Evolutionary conservation across 1,140 invertebrate genomes (phyloP), one percentile per base, ranked within the genome.

Genomic region (Zaprionus vittiger): DNA sequence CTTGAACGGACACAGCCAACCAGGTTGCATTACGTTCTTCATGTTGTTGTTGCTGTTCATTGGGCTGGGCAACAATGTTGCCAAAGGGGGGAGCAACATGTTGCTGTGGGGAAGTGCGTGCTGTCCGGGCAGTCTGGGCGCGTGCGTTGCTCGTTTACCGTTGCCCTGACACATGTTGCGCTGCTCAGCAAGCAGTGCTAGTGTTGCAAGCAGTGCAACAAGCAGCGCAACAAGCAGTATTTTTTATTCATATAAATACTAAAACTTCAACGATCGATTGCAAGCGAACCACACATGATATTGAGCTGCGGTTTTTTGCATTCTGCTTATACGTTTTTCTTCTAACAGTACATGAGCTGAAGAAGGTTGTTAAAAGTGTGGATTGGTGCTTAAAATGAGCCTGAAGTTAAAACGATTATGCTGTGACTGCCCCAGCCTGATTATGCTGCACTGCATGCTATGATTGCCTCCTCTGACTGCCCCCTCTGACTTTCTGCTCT

Each of bases 1-100:
- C 61, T 69, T 74, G 31, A 63, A 55, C 56, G 56, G n/a, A 65
- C 74, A 77, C 78, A 80, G 79, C 79, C 79, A 81, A 81, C 79
- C 79, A 80, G 62, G 56, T 73, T 28, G 71, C 71, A 44, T 70
- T 49, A 63, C 4, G 38, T 41, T 72, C 47, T 64, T 56, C 49
- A 6, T 6, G 38, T 41, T 41, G 38, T 34, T 28, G 6, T 28
- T 28, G 3, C 28, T 31, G 28, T 31, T 31, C 28, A 31, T 9
- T 31, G 28, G 20, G 20, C 31, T 34, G 9, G 31, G 31, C 31
- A 34, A 38, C 38, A 64, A 59, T 60, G 67, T 38, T 76, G 73
- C 73, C 38, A 57, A 76, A 61, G 61, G 73, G 41, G 12, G 7
- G 17, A 34, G 41, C 31, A 54, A 55, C 57, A 71, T 71, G 67